Percentiles rank a stretch among this genome's conserved stretches.
phyloP scores from a whole-genome alignment of 2,888 invertebrate genomes.

The Rotaria socialis region DNA sequence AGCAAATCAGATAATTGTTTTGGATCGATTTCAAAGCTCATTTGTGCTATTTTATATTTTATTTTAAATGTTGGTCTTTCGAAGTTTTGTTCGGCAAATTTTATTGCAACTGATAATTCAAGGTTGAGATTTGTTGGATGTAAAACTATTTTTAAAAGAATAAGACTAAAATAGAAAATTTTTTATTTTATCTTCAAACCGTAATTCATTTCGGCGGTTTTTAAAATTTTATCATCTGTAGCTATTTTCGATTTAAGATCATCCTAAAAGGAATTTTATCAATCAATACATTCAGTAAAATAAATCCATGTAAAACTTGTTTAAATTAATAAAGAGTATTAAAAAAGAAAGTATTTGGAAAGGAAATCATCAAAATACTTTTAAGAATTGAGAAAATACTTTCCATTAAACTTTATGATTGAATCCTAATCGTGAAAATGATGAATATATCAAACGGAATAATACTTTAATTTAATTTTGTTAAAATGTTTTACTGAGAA shows the following conservation, averaged over 20 bases:
- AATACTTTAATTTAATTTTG: too few species aligned
- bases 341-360: too few species aligned
- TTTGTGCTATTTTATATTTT: not conserved
- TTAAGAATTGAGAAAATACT: too few species aligned
- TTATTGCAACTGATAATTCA: not conserved
- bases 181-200: not conserved
- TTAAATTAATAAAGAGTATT: too few species aligned
- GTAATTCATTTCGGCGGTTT: not conserved
- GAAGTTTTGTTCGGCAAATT: not conserved
- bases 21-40: not conserved
- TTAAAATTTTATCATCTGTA: not conserved
- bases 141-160: not conserved
- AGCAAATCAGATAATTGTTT: not conserved
- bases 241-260: not conserved
- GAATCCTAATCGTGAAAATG: too few species aligned
- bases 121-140: not conserved
- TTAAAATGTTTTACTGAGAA: too few species aligned
- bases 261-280: not conserved
- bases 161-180: not conserved
- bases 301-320: too few species aligned
- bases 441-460: too few species aligned
- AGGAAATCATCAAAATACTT: not conserved
- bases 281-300: too few species aligned
- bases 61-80: not conserved
- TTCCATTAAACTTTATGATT: too few species aligned